A percentile compares a stretch with the other conserved stretches of the same genome.
Evolutionary conservation across 2,113 vertebrate species (phyloP).

Genomic region (Trogon melanurus): DNA sequence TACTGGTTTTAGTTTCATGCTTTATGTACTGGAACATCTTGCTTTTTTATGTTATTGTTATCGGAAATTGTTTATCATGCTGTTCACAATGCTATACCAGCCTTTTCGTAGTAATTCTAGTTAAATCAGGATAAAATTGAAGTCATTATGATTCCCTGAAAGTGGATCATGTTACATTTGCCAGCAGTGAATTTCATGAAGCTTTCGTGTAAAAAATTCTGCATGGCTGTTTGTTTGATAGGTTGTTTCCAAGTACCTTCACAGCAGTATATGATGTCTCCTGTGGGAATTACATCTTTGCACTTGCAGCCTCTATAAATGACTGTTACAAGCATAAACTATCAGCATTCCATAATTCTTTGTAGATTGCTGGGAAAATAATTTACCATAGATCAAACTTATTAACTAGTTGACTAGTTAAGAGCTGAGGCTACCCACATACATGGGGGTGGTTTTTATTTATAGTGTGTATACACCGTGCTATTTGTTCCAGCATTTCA

Average conservation of each 20-base stretch:
- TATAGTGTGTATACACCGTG: not conserved
- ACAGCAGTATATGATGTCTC: not conserved
- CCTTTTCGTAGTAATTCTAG: not conserved
- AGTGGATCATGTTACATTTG: not conserved
- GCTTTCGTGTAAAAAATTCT: not conserved
- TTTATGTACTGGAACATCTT: not conserved
- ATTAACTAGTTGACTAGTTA: not conserved
- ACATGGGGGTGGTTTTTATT: not conserved
- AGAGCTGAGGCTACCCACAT: not conserved
- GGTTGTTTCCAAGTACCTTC: not conserved
- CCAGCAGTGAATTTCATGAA: not conserved
- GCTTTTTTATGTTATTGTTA: not conserved
- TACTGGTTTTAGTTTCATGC: not conserved
- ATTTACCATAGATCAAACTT: not conserved
- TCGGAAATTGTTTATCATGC: not conserved
- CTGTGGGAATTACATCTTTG: not conserved
- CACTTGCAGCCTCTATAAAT: not conserved
- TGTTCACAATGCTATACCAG: not conserved
- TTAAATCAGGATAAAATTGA: not conserved
- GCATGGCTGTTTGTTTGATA: not conserved
- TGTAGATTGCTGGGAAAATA: not conserved
- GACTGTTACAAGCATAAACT: not conserved
- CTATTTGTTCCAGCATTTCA: not conserved
- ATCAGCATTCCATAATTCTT: not conserved
- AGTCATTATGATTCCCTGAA: not conserved